A percentile compares a stretch with the other conserved stretches of the same genome.
phyloP scores from a whole-genome alignment of 2,797 vertebrate genomes.

The Phoebastria nigripes region DNA sequence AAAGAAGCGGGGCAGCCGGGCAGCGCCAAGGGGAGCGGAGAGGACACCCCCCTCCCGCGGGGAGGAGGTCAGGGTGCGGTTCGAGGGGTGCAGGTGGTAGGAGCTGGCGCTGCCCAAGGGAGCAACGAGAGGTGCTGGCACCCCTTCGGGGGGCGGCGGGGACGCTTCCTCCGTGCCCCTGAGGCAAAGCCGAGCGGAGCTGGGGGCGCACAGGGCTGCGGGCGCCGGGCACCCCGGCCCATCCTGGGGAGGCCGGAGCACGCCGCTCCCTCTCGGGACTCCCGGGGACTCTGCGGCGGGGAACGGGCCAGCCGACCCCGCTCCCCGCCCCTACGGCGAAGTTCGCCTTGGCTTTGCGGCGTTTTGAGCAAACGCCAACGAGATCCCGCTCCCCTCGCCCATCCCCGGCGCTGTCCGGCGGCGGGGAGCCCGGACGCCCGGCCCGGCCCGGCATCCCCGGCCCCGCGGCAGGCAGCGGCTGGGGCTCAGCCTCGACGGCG shows the following conservation, averaged over 20 bases:
- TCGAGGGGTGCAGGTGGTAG: background rate
- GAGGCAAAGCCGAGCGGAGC: background rate
- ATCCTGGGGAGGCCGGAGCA: background rate
- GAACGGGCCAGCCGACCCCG: background rate
- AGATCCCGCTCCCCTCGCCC: background rate
- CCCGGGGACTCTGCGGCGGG: too few species aligned
- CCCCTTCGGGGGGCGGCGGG: fast-evolving
- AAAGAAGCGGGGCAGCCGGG: background rate
- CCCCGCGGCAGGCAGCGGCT: too few species aligned
- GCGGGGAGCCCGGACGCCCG: too few species aligned
- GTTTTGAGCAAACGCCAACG: background rate
- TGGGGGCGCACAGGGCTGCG: background rate
- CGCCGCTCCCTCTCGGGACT: background rate
- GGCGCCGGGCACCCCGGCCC: too few species aligned
- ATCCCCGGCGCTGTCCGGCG: background rate
- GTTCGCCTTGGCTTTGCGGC: background rate
- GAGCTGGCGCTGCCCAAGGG: background rate
- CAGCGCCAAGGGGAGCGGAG: background rate
- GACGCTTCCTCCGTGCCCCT: too few species aligned
- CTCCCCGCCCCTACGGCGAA: background rate
- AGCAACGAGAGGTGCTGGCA: background rate
- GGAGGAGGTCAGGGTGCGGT: background rate
- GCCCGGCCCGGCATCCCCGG: too few species aligned
- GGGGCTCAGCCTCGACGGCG: background rate
- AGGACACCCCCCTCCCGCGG: background rate